Conservation (phyloP, 2,797 vertebrate genomes). For the Gorsachius magnificus region DNA sequence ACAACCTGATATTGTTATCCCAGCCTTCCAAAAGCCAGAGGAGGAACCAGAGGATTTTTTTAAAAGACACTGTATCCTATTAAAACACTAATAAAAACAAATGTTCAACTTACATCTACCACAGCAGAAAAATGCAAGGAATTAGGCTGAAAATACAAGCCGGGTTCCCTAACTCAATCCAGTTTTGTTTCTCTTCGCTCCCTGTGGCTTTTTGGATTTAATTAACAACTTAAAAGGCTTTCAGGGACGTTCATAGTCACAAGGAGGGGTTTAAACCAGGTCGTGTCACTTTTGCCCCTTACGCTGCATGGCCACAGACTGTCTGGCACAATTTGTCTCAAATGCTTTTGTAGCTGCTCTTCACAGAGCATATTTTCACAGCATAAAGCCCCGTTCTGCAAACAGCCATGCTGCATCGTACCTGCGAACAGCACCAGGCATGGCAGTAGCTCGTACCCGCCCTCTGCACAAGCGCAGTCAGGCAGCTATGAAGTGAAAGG, state of each 20-base stretch:
- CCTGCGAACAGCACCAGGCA: rapidly evolving
- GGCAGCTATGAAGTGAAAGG: background rate
- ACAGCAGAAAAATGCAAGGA: background rate
- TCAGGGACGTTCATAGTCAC: background rate
- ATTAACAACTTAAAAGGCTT: background rate
- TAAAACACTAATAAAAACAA: background rate
- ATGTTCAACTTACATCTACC: background rate
- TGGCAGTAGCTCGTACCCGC: background rate
- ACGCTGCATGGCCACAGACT: background rate
- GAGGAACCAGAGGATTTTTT: background rate
- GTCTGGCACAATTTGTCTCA: background rate
- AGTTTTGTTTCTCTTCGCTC: background rate
- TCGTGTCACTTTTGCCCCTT: background rate
- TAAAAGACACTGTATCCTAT: background rate
- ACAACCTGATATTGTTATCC: background rate
- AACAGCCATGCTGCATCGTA: rapidly evolving
- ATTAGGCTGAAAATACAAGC: background rate
- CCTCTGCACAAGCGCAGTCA: rapidly evolving
- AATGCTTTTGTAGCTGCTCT: background rate
- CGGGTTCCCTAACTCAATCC: background rate
- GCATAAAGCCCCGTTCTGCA: background rate
- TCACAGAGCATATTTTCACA: background rate
- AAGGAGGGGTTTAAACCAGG: background rate
- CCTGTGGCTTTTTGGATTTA: background rate
- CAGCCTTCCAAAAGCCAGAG: background rate